A percentile compares a stretch with the other conserved stretches of the same genome.
These are phyloP conservation scores for Chondrilla cf. caribensis DNA, from an alignment of 37 sponge, comb jelly and placozoan genomes.

Conservation along the genomic window DNA sequence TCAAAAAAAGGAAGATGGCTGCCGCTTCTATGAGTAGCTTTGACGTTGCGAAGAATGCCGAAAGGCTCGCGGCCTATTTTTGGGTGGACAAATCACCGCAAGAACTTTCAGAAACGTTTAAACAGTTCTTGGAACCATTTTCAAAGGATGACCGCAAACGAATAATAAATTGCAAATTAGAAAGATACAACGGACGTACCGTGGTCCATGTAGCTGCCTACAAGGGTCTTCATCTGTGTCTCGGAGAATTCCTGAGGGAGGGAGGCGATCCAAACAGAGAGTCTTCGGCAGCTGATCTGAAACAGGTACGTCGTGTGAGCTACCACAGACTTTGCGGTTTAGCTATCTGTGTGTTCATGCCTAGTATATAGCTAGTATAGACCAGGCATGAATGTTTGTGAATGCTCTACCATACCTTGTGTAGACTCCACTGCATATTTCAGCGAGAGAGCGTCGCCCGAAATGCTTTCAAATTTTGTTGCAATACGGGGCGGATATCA, in stretches of 20 bases:
- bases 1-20: too few species aligned
- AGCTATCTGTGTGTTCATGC: too few species aligned
- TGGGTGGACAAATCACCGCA: not conserved
- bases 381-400: too few species aligned
- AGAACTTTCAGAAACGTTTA: not conserved
- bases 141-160: not conserved
- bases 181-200: constrained; percentile 54
- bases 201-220: constrained; percentile 65
- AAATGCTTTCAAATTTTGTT: constrained; percentile 53
- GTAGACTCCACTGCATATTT: constrained; percentile 77
- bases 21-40: not conserved
- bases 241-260: constrained; percentile 47
- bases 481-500: constrained; percentile 38
- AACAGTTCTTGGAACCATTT: not conserved
- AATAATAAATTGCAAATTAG: constrained; percentile 47
- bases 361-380: too few species aligned
- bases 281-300: constrained; percentile 57
- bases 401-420: not conserved
- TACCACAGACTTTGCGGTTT: too few species aligned
- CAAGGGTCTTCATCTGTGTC: constrained; percentile 43
- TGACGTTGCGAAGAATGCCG: constrained; percentile 12
- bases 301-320: constrained; percentile 68
- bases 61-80: not conserved
- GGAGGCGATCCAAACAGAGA: constrained; percentile 74
- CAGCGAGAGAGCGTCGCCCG: constrained; percentile 48